phyloP scores from a whole-genome alignment of 2,797 vertebrate genomes.

The Sebastes miniatus region DNA sequence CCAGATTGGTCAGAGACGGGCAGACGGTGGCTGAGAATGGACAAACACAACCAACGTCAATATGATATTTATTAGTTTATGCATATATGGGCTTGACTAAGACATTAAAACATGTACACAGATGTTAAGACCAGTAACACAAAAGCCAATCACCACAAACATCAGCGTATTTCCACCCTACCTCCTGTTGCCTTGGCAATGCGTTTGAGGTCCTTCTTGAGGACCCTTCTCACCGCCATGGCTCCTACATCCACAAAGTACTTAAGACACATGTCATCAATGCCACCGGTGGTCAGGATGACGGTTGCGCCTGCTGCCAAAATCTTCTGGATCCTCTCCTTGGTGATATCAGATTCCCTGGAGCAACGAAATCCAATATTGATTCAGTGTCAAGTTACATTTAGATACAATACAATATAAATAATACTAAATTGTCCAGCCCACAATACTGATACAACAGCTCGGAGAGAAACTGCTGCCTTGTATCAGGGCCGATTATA shows the following conservation, averaged over 20 bases:
- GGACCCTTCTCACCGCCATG: slow-evolving; percentile 95
- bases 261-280: slow-evolving; percentile 98
- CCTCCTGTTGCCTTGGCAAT: slow-evolving; percentile 97
- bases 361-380: not conserved
- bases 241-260: slow-evolving; percentile 96
- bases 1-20: slow-evolving; percentile 93
- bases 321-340: slow-evolving; percentile 97
- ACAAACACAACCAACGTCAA: slow-evolving; percentile 20
- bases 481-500: slow-evolving; percentile 44
- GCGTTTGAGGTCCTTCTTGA: slow-evolving; percentile 94
- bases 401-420: not conserved
- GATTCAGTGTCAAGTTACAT: not conserved
- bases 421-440: slow-evolving; percentile 49
- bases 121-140: not conserved
- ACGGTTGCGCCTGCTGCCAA: slow-evolving; percentile 93
- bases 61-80: not conserved
- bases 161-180: slow-evolving; percentile 48
- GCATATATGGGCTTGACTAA: not conserved
- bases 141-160: not conserved
- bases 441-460: slow-evolving; percentile 41
- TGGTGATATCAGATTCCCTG: slow-evolving; percentile 97
- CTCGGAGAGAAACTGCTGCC: slow-evolving; percentile 43
- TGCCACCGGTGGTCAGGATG: slow-evolving; percentile 93
- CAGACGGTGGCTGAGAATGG: slow-evolving; percentile 85
- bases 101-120: not conserved